These are phyloP conservation scores for Serranus cabrilla DNA, from an alignment of 2,797 vertebrate genomes.

Conservation along the genomic window DNA sequence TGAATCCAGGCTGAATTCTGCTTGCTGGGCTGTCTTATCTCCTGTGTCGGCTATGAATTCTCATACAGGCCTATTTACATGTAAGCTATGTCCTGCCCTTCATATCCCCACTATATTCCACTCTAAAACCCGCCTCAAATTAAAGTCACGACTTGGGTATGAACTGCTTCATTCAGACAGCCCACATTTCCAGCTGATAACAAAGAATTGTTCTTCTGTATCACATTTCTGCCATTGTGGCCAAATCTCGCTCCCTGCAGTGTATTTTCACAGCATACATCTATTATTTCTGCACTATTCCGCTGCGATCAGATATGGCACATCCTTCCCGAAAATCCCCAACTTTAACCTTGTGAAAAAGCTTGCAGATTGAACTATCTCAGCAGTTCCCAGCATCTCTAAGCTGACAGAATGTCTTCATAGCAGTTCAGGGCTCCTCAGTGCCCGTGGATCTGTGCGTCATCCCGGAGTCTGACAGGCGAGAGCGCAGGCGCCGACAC, in stretches of 20 bases:
- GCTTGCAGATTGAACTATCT: constrained; percentile 77
- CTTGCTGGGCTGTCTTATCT: constrained; percentile 51
- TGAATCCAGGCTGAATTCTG: constrained; percentile 34
- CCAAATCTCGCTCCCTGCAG: constrained; percentile 67
- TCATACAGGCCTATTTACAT: constrained; percentile 46
- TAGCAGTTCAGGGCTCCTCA: constrained; percentile 68
- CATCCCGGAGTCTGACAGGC: constrained; percentile 67
- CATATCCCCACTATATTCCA: constrained; percentile 25
- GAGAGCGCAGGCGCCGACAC: constrained; percentile 36
- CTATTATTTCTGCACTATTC: constrained; percentile 72
- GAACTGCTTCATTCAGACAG: constrained; percentile 63
- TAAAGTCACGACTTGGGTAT: constrained; percentile 59
- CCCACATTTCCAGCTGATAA: constrained; percentile 63
- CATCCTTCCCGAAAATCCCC: constrained; percentile 64
- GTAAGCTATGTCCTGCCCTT: constrained; percentile 38
- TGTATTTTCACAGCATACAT: constrained; percentile 69
- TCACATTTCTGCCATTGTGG: constrained; percentile 70
- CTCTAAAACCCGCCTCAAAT: constrained; percentile 57
- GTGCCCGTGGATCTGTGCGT: constrained; percentile 58
- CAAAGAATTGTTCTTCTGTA: constrained; percentile 65
- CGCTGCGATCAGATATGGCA: constrained; percentile 68
- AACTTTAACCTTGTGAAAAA: constrained; percentile 78
- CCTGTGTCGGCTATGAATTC: constrained; percentile 29
- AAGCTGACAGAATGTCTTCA: constrained; percentile 79
- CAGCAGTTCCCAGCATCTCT: constrained; percentile 79